These are phyloP conservation scores for Pangasius larnaudii DNA, from an alignment of 2,797 vertebrate species.

Conservation along the genomic window DNA sequence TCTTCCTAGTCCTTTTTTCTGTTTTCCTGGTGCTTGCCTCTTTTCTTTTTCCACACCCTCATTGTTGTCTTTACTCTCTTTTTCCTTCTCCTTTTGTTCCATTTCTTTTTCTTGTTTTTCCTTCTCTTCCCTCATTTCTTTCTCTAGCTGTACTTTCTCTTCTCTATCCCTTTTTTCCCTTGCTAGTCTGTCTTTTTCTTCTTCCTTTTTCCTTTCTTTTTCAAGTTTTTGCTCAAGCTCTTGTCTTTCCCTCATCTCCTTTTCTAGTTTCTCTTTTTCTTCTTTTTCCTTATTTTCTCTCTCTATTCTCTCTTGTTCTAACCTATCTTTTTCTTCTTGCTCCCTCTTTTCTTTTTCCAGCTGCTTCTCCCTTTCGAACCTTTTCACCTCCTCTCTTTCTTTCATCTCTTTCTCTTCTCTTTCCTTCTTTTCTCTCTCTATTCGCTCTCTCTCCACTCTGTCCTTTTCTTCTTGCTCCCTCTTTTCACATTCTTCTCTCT, in stretches of 20 bases:
- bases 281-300: slow-evolving; percentile 22
- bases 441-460: background rate
- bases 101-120: slow-evolving; percentile 22
- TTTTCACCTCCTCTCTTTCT: background rate
- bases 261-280: slow-evolving; percentile 4
- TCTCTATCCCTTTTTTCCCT: background rate
- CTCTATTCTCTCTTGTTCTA: background rate
- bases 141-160: background rate
- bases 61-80: background rate
- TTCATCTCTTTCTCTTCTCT: slow-evolving; percentile 20
- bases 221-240: slow-evolving; percentile 19
- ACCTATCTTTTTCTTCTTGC: slow-evolving; percentile 17
- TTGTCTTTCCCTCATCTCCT: background rate
- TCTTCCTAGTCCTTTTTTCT: background rate
- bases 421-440: background rate
- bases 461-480: slow-evolving; percentile 18
- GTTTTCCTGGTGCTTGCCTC: slow-evolving; percentile 19
- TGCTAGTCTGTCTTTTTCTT: slow-evolving; percentile 13
- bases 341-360: slow-evolving; percentile 12
- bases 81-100: slow-evolving; percentile 27
- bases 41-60: slow-evolving; percentile 25
- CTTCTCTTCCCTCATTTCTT: slow-evolving; percentile 41
- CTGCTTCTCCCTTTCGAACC: slow-evolving; percentile 25
- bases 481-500: slow-evolving; percentile 23
- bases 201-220: slow-evolving; percentile 25